These are phyloP conservation scores for Agonum fuliginosum DNA, from an alignment of 2,888 invertebrate genomes.

Conservation along the genomic window DNA sequence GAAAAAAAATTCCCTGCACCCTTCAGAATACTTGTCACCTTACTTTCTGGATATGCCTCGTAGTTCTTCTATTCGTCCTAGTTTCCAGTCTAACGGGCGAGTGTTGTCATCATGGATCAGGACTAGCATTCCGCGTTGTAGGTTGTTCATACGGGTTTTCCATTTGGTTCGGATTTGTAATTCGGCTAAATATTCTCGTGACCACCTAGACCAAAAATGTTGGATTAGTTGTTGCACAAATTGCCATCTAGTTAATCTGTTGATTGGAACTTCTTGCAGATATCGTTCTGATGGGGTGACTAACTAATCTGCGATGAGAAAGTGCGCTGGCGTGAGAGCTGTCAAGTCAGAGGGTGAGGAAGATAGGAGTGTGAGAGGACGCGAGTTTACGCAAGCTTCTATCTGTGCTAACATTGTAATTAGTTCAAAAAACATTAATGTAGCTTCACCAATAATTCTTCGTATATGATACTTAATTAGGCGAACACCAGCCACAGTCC, in stretches of 20 bases:
- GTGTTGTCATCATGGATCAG: background rate
- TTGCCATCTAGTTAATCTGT: background rate
- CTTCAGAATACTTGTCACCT: no score
- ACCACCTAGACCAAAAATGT: background rate
- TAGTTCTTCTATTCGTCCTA: no score
- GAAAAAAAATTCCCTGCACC: no score
- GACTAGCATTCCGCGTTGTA: background rate
- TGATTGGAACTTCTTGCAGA: background rate
- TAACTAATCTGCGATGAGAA: background rate
- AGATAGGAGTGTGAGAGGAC: background rate
- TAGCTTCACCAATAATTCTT: background rate
- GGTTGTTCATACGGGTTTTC: background rate
- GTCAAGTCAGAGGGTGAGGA: background rate
- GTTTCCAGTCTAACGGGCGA: no score
- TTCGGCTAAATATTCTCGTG: background rate
- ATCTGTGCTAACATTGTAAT: background rate
- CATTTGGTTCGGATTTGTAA: background rate
- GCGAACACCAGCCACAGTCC: background rate
- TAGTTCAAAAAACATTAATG: background rate
- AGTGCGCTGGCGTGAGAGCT: background rate
- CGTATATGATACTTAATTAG: background rate
- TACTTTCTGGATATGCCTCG: no score
- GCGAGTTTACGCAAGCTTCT: background rate
- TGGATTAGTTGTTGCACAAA: background rate
- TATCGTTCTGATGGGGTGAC: background rate